These are phyloP conservation scores for Dyspetes luteomarginatus DNA, from an alignment of 2,888 invertebrate genomes.

Conservation along the genomic window DNA sequence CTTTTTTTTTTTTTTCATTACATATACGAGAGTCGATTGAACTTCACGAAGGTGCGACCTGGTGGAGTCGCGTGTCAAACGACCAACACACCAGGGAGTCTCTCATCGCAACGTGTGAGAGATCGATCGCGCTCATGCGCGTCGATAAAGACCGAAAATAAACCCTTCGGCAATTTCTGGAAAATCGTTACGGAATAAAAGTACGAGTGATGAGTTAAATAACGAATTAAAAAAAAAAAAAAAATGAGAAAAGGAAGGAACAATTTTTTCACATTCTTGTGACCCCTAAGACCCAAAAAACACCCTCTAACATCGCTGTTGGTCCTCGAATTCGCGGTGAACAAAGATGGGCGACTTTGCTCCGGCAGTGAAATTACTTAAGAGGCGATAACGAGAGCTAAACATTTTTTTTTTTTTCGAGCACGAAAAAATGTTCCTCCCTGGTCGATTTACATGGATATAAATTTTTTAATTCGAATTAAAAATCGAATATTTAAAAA, in stretches of 20 bases:
- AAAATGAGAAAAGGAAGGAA: conserved; percentile 19
- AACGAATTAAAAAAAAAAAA: conserved; percentile 2
- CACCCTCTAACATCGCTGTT: conserved; percentile 25
- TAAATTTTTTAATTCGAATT: too few relatives aligned
- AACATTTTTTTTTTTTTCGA: too few relatives aligned
- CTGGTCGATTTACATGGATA: too few relatives aligned
- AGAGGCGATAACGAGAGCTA: background rate
- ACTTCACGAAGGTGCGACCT: conserved; percentile 14
- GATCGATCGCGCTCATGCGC: conserved; percentile 58
- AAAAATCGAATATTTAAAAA: too few relatives aligned
- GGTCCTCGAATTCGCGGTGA: conserved; percentile 52
- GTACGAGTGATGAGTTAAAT: background rate
- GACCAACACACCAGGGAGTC: conserved; percentile 24
- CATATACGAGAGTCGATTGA: conserved; percentile 54
- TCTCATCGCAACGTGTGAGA: conserved; percentile 28
- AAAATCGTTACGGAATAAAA: conserved; percentile 32
- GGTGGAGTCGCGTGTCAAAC: conserved; percentile 51
- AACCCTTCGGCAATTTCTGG: conserved; percentile 37
- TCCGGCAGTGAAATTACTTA: conserved; percentile 55
- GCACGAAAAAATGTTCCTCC: too few relatives aligned
- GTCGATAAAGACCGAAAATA: conserved; percentile 48
- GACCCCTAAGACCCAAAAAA: too few relatives aligned
- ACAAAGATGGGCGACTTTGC: conserved; percentile 39
- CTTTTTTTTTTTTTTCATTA: conserved; percentile 37
- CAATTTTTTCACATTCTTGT: conserved; percentile 32